phyloP scores from a whole-genome alignment of 2,888 invertebrate genomes.

The Orthosia incerta region DNA sequence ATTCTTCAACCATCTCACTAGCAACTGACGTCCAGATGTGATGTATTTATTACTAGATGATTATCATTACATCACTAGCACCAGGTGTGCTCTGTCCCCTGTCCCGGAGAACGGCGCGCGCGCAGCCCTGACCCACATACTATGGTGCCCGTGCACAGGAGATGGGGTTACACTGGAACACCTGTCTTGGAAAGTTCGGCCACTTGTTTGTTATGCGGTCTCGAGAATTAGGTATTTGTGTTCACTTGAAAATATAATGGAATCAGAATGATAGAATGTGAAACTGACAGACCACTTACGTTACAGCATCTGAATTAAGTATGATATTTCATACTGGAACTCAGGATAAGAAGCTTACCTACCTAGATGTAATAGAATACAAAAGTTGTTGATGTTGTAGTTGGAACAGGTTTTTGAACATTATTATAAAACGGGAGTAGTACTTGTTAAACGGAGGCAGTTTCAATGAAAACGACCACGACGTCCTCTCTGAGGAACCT shows the following conservation, averaged over 20 bases:
- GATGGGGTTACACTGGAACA: conserved; percentile 21
- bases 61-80: conserved; percentile 12
- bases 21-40: conserved; percentile 5
- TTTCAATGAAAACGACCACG: background rate
- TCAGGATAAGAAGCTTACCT: no score
- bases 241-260: background rate
- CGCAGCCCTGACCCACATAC: conserved; percentile 57
- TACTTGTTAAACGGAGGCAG: background rate
- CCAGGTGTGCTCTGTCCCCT: conserved; percentile 50
- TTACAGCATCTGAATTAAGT: no score
- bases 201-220: background rate
- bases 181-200: background rate
- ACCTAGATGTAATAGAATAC: no score
- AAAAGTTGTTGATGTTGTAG: no score
- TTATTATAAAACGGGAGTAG: background rate
- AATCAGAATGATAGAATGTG: background rate
- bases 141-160: background rate
- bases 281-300: background rate
- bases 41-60: conserved; percentile 15
- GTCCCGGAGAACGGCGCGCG: conserved; percentile 19
- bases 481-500: background rate
- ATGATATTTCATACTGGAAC: no score
- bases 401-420: background rate
- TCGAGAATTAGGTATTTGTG: no score
- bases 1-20: background rate